These are phyloP conservation scores for Microcebus jonahi DNA, from an alignment of 2,113 vertebrate genomes.

Conservation along the genomic window DNA sequence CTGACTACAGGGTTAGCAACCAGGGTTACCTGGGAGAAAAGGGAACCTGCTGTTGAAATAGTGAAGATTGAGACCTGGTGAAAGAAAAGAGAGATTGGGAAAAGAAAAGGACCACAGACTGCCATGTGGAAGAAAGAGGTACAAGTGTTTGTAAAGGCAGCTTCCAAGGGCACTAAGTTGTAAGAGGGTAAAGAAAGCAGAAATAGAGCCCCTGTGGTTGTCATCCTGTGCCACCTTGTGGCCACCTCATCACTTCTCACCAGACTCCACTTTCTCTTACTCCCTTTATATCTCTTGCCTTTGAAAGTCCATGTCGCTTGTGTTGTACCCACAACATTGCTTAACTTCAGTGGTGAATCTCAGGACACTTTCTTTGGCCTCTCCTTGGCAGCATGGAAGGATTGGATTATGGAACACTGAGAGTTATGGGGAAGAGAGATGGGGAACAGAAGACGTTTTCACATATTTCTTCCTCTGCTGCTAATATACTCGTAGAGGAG, in stretches of 20 bases:
- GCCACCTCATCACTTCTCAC: not conserved
- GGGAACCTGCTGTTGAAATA: not conserved
- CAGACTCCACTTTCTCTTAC: not conserved
- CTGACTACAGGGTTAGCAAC: not conserved
- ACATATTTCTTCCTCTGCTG: not conserved
- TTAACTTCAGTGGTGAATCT: not conserved
- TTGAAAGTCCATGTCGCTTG: not conserved
- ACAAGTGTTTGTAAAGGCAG: not conserved
- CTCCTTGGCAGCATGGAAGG: not conserved
- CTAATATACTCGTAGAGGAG: fast-evolving
- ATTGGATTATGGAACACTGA: not conserved
- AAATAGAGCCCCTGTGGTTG: not conserved
- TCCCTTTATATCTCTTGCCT: not conserved
- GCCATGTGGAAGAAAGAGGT: not conserved
- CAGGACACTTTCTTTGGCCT: not conserved
- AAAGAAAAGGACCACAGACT: not conserved
- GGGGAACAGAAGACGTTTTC: not conserved
- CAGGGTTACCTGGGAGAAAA: not conserved
- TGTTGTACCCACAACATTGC: not conserved
- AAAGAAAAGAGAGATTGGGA: not conserved
- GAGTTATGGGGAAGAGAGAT: not conserved
- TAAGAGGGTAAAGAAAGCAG: not conserved
- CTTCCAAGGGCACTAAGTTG: not conserved
- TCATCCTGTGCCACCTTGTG: slow-evolving; percentile 1
- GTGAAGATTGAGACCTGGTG: not conserved